Evolutionary conservation across 2,888 invertebrate genomes (phyloP).

Genomic region (Dendrolimus pini): DNA sequence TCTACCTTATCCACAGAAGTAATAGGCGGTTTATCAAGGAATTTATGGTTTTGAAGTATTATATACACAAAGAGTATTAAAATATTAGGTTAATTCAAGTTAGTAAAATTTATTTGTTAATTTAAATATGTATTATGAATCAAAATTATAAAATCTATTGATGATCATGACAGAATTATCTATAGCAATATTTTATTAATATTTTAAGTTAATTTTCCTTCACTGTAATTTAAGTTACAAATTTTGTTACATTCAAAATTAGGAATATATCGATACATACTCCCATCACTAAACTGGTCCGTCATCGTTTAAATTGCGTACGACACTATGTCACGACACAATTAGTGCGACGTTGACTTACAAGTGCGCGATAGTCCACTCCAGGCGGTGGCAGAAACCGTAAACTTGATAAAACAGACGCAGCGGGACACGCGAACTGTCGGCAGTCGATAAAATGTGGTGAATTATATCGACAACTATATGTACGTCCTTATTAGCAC

Average conservation of each 20-base stretch:
- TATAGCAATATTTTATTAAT: no score
- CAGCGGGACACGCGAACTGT: conserved; percentile 43
- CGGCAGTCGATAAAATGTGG: conserved; percentile 50
- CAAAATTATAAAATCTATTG: no score
- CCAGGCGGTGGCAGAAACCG: conserved; percentile 40
- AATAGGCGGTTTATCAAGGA: no score
- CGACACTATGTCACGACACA: conserved; percentile 37
- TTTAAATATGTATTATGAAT: no score
- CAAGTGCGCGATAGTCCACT: conserved; percentile 37
- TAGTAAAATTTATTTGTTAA: no score
- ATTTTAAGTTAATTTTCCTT: no score
- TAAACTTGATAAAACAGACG: conserved; percentile 50
- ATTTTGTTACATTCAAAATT: neutral
- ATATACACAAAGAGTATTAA: no score
- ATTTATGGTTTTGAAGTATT: no score
- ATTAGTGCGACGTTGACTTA: conserved; percentile 58
- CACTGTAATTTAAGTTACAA: neutral
- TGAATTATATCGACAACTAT: conserved; percentile 56
- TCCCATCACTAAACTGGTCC: conserved; percentile 5
- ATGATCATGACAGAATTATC: no score
- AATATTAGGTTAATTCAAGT: no score
- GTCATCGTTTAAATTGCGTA: conserved; percentile 16
- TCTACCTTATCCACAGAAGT: no score
- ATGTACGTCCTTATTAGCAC: conserved; percentile 54
- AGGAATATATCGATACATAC: neutral